These are phyloP conservation scores for Drosophila kokeensis DNA, from an alignment of 2,888 invertebrate genomes.

Conservation along the genomic window DNA sequence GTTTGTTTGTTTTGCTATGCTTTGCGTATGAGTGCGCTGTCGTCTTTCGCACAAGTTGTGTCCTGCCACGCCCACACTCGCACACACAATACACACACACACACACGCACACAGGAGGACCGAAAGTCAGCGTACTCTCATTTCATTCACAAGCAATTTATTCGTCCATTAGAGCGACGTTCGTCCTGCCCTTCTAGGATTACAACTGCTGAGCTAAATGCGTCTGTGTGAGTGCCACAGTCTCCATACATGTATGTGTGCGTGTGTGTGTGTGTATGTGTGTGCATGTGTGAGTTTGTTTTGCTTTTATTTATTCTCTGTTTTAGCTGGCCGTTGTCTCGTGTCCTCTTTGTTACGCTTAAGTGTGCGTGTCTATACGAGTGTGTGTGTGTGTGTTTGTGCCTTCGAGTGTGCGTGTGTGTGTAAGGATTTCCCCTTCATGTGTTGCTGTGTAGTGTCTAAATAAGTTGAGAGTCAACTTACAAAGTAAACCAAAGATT, in stretches of 20 bases:
- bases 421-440: slow-evolving; percentile 69
- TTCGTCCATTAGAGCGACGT: slow-evolving; percentile 79
- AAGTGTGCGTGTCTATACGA: slow-evolving; percentile 51
- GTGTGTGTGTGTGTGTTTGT: slow-evolving; percentile 9
- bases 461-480: slow-evolving; percentile 82
- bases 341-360: slow-evolving; percentile 74
- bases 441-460: slow-evolving; percentile 77
- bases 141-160: slow-evolving; percentile 82
- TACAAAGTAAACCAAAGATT: slow-evolving; percentile 82
- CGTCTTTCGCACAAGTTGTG: slow-evolving; percentile 58
- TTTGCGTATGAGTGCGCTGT: slow-evolving; percentile 76
- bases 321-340: slow-evolving; percentile 74
- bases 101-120: slow-evolving; percentile 37
- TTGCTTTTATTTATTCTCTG: slow-evolving; percentile 77
- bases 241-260: slow-evolving; percentile 8
- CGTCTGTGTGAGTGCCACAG: slow-evolving; percentile 38
- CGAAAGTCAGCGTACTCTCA: slow-evolving; percentile 75
- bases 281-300: slow-evolving; percentile 57
- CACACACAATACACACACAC: slow-evolving; percentile 32
- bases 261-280: slow-evolving; percentile 24
- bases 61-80: slow-evolving; percentile 60
- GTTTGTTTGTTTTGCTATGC: slow-evolving; percentile 51
- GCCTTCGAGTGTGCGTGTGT: slow-evolving; percentile 19
- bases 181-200: slow-evolving; percentile 75
- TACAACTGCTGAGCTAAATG: slow-evolving; percentile 64